Conservation (phyloP, 2,888 invertebrate genomes). For the Flabesymbios commensalis region DNA sequence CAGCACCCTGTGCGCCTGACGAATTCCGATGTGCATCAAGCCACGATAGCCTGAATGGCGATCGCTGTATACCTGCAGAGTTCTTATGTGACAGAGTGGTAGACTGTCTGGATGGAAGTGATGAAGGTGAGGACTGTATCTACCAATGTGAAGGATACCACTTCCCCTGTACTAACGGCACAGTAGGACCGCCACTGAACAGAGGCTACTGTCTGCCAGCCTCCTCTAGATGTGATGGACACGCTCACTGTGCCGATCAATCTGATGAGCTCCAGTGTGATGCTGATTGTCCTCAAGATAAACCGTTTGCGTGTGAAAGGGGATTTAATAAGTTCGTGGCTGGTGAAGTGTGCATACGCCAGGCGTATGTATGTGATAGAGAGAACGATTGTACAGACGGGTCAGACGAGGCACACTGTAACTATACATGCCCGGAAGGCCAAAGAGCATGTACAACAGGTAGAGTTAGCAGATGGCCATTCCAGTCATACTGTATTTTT, state of each 20-base stretch:
- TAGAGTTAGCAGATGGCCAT: slow-evolving; percentile 7
- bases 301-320: neutral
- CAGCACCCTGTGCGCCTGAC: neutral
- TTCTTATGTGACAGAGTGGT: neutral
- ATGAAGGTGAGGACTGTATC: slow-evolving; percentile 10
- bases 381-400: slow-evolving; percentile 19
- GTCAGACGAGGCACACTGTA: slow-evolving; percentile 21
- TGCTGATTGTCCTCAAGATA: slow-evolving; percentile 9
- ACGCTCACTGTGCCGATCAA: slow-evolving; percentile 20
- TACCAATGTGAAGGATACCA: slow-evolving; percentile 17
- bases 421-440: slow-evolving; percentile 6
- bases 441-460: slow-evolving; percentile 1
- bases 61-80: neutral
- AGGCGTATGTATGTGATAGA: slow-evolving; percentile 18
- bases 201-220: neutral
- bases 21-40: neutral
- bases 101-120: neutral
- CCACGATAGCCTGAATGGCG: no score
- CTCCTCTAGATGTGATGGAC: slow-evolving; percentile 23
- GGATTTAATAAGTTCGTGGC: neutral
- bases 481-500: slow-evolving; percentile 11
- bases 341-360: neutral
- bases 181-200: neutral
- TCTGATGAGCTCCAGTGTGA: slow-evolving; percentile 22
- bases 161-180: slow-evolving; percentile 24